Base-by-base conservation (phyloP, 92 coral and sea anemone species). In the Parazoanthus swiftii region DNA sequence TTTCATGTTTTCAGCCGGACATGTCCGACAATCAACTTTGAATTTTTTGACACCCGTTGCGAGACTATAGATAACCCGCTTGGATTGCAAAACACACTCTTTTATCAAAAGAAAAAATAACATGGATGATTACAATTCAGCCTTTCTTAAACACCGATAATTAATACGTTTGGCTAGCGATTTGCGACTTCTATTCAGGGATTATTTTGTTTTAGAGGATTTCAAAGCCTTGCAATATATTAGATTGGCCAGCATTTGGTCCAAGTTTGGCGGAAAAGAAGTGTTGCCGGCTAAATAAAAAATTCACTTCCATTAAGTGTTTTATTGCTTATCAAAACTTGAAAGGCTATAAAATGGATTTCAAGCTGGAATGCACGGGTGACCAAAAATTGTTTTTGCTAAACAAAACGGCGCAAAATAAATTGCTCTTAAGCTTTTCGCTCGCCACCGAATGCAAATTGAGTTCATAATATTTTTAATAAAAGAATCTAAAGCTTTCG, bases 31-130 rank as follows among this genome's bases (percentile, higher is more conserved):
- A 70, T 84, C 29, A 51, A 84, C 67, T 26, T 25, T 71, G 67
- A 74, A 44, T 39, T 84, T 67, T 51, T 83, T 70, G 87, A 42
- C 87, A 84, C 87, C 87, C 87, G 79, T 84, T 26, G 79, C 48
- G 87, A 38, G 36, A 70, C 37, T 71, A 50, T 44, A 29, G 87
- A 71, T 84, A 43, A 84, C 86, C 56, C 76, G 76, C 86, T n/a
- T 71, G 56, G 51, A 71, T 74, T 46, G n/a, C 44, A 84, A 84
- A 72, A 71, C 87, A 84, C 15, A 74, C 77, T 75, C 23, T 71
- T 71, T 43, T 26, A 33, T 81, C 50, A 70, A 84, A 71, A 70
- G 54, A 84, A 84, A 71, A 84, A 42, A 84, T 44, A n/a, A 70
- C 25, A 54, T 44, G 26, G 25, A 70, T 15, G 70, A 71, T 42